These are phyloP conservation scores for Chelonoidis abingdonii DNA, from an alignment of 2,113 vertebrate species.

Conservation along the genomic window DNA sequence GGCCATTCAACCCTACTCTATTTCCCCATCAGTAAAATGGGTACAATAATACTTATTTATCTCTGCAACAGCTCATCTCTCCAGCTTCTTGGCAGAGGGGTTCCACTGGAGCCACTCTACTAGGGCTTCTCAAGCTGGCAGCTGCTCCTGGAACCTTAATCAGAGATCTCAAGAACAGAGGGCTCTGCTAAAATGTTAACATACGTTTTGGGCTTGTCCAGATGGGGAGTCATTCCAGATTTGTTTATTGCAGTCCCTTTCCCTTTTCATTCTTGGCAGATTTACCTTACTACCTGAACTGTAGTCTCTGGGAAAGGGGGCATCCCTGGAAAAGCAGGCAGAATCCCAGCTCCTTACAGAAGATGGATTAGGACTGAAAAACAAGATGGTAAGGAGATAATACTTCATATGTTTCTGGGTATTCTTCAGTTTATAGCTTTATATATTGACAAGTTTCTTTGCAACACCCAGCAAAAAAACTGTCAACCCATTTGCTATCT, in stretches of 20 bases:
- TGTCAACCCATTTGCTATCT: background rate
- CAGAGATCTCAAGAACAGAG: background rate
- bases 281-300: background rate
- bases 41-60: background rate
- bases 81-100: background rate
- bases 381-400: too few relatives aligned
- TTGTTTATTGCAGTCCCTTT: background rate
- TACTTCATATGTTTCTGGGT: background rate
- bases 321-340: background rate
- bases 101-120: background rate
- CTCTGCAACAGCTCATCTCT: background rate
- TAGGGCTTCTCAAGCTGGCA: background rate
- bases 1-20: background rate
- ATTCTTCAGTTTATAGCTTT: background rate
- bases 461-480: background rate
- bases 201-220: background rate
- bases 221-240: background rate
- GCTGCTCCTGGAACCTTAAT: background rate
- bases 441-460: background rate
- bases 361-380: background rate
- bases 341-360: background rate
- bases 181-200: background rate
- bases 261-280: background rate
- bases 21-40: background rate
- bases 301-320: background rate